Evolutionary conservation across 2,797 vertebrate species (phyloP), one percentile per base, ranked within the genome.

Genomic region (Leptoclinus maculatus): DNA sequence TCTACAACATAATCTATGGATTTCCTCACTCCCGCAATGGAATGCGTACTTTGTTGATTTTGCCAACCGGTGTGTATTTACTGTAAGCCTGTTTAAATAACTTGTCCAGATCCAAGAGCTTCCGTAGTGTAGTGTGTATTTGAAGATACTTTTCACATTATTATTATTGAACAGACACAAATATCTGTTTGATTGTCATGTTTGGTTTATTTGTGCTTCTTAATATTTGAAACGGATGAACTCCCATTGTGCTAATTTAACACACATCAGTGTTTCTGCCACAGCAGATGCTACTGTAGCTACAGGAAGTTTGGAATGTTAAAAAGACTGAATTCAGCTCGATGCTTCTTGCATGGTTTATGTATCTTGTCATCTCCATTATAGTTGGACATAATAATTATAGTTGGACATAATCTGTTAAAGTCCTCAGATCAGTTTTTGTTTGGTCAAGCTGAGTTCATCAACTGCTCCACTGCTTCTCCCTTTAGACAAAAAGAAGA

Each of bases 381-480:
- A 25, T 68, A 74, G 67, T 57, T 27, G 41, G 7, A 38, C 49
- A 7, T 17, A 66, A 70, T 87, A n/a, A 25, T 49, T 53, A 25
- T 68, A 74, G 67, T 57, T 27, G 41, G 7, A 38, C 49, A 7
- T 17, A 66, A 70, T 87, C 83, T 90, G 78, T 59, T 19, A 65
- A 85, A 85, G 57, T 75, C 79, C 78, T 87, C 43, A 80, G 58
- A 38, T 66, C 10, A 58, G 76, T 49, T 66, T 82, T 64, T 53
- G 47, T 72, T 58, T 63, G 41, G 76, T 75, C 51, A 51, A 47
- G 45, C 51, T 57, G 78, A 84, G 63, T 60, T 71, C 69, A 73
- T 79, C 34, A 41, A 11, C 39, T 59, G 45, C 53, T 71, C 17
- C 21, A 86, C 79, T 81, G 63, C 65, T 83, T 57, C 38, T 78